These are phyloP conservation scores for Cephus runcator DNA, from an alignment of 2,888 invertebrate genomes.

Conservation along the genomic window DNA sequence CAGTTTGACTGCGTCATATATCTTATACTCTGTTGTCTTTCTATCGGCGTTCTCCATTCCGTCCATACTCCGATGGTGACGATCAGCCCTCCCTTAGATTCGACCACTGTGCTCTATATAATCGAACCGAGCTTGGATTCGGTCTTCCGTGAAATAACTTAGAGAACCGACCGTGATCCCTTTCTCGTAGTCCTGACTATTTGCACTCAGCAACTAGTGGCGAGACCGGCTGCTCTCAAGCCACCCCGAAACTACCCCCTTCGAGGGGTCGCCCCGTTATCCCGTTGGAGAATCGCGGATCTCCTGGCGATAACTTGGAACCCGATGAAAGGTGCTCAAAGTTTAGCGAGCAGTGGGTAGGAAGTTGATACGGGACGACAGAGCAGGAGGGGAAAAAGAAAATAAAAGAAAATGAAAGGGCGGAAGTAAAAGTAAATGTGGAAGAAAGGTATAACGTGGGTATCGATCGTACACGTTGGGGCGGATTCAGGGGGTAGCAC, in stretches of 20 bases:
- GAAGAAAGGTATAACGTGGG: neutral
- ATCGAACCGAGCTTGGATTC: slow-evolving; percentile 34
- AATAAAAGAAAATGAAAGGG: neutral
- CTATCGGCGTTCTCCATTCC: neutral
- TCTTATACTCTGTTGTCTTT: neutral
- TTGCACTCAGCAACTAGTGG: slow-evolving; percentile 58
- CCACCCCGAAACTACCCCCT: slow-evolving; percentile 6
- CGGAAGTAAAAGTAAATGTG: neutral
- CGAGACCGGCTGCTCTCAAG: slow-evolving; percentile 51
- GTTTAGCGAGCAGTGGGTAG: neutral
- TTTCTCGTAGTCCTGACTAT: slow-evolving; percentile 44
- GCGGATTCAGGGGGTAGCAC: neutral
- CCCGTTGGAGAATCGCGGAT: neutral
- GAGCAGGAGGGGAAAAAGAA: neutral
- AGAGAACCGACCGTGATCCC: slow-evolving; percentile 41
- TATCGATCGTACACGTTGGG: neutral
- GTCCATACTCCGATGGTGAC: neutral
- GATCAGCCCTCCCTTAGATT: neutral
- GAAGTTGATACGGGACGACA: neutral
- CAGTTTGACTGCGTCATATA: neutral
- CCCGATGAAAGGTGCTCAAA: neutral
- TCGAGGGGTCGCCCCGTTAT: neutral
- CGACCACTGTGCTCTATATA: neutral
- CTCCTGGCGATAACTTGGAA: neutral
- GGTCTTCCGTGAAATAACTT: slow-evolving; percentile 57